Evolutionary conservation across 2,888 invertebrate species (phyloP), one percentile per base, ranked within the genome.

Genomic region (Orthosia cruda): DNA sequence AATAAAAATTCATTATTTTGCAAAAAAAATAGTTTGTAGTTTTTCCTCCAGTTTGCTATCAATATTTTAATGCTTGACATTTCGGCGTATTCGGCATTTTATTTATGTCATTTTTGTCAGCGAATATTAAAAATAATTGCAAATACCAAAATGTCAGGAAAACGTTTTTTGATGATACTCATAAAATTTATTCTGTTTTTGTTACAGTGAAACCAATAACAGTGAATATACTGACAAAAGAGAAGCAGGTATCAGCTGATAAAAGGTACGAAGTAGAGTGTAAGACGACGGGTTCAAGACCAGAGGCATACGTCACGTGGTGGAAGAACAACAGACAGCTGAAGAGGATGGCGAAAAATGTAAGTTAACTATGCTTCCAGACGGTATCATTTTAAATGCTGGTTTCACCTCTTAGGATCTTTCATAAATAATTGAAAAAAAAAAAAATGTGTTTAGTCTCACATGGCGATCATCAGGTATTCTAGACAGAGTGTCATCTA

Each of bases 221-320:
- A 78, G 98, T 99, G 86, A 97, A 97, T 91, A 99, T 99, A 90
- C 94, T 98, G 89, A 98, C 98, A 74, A 98, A 98, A 94, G 98
- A 98, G 92, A 97, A 98, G 89, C 98, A 98, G 91, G 97, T 99
- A 72, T 98, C 98, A 26, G 98, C 98, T 0, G 98, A 98, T 91
- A 98, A 98, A 92, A 97, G 98, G 82, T 98, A 99, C 94, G 98
- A 98, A 90, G 98, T 99, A 78, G 98, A 99, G 92, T 99, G 99
- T 94, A 97, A 98, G 91, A 98, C 98, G 74, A 97, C 98, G 0
- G 99, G 99, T 71, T 99, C 99, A 18, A 97, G 98, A 83, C 99
- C 99, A 12, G 98, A 98, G 82, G 98, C 99, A 4, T 97, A 97
- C 74, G 98, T 99, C 91, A 98, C 98, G 64, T 99, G 99, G 99